Base-by-base conservation (phyloP, 2,888 invertebrate species). In the Dasypogon diadema region DNA sequence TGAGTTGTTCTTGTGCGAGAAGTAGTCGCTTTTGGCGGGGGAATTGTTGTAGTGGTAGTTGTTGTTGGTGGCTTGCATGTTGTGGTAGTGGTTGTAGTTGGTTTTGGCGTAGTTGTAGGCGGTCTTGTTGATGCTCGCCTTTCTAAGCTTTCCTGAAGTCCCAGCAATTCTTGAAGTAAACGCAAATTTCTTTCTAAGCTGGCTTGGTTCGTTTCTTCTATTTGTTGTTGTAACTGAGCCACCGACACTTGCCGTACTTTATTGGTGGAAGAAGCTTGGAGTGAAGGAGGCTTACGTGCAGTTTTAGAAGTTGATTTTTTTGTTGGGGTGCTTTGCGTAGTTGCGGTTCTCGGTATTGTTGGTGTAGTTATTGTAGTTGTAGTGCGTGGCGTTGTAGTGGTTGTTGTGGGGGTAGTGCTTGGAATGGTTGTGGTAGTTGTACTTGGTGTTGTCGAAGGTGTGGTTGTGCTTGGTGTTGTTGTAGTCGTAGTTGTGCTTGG, bases 401-500 rank as follows among this genome's bases (percentile, higher is more conserved):
- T 60, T 48, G 76, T 74, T 30, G 37, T 74, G 12, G 37, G 73
- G 8, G 75, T 46, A 81, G 82, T 70, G 21, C 75, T 76, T n/a
- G n/a, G n/a, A n/a, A n/a, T n/a, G n/a, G n/a, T n/a, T 26, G 77
- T 76, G 86, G 86, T 84, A 83, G 86, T 81, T 2, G 77, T 76
- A 26, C 26, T 77, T 6, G 73, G 48, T 82, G 82, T 70, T 42
- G 76, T 75, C 46, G 76, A 77, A 86, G 86, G 84, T 83, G 86
- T 81, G 2, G 77, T 80, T 12, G 77, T 79, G 48, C 82, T 80
- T 56, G 84, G 83, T n/a, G 83, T 81, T 63, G 84, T 84, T 54
- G 83, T 83, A 46, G 83, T 83, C 55, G 79, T 78, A 76, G 68
- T 70, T 12, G 65, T 65, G 12, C 16, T 75, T 18, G 76, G 16